Evolutionary conservation across 2,888 invertebrate genomes (phyloP).

Genomic region (Phytoseiulus persimilis): DNA sequence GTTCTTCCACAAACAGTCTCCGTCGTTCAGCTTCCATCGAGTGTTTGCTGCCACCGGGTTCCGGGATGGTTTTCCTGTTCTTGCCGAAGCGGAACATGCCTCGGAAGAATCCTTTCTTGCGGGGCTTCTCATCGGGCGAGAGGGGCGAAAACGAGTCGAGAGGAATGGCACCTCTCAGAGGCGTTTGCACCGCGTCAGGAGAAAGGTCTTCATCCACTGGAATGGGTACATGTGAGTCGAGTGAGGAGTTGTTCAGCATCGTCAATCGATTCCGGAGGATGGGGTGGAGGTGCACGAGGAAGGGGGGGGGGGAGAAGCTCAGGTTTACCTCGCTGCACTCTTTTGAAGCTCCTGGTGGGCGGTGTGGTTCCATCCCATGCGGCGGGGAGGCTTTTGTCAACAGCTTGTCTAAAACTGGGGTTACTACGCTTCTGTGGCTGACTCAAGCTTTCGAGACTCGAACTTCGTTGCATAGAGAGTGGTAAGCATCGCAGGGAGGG

Average conservation of each 20-base stretch:
- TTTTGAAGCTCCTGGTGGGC: slow-evolving; percentile 23
- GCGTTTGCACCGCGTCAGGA: slow-evolving; percentile 30
- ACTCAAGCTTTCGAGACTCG: slow-evolving; percentile 29
- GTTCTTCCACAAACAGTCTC: slow-evolving; percentile 15
- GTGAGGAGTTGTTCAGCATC: too few relatives aligned
- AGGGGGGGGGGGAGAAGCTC: too few relatives aligned
- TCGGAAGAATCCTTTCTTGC: slow-evolving; percentile 32
- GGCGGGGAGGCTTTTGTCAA: slow-evolving; percentile 19
- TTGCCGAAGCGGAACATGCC: slow-evolving; percentile 33
- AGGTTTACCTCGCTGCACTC: slow-evolving; percentile 28
- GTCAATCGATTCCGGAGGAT: too few relatives aligned
- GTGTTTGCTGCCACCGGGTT: slow-evolving; percentile 25
- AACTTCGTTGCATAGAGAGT: slow-evolving; percentile 27
- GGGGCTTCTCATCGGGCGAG: slow-evolving; percentile 31
- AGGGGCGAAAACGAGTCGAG: slow-evolving; percentile 36
- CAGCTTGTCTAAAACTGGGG: slow-evolving; percentile 28
- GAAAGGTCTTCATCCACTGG: slow-evolving; percentile 36
- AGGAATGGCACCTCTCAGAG: neutral
- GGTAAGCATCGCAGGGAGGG: slow-evolving; percentile 27
- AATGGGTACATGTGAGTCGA: neutral
- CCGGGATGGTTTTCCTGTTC: slow-evolving; percentile 36
- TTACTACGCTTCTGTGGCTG: slow-evolving; percentile 24
- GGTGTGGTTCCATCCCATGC: slow-evolving; percentile 25
- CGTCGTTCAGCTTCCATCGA: slow-evolving; percentile 30
- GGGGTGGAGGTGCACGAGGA: too few relatives aligned